Evolutionary conservation across 2,113 vertebrate genomes (phyloP).

Genomic region (Ibidorhyncha struthersii): DNA sequence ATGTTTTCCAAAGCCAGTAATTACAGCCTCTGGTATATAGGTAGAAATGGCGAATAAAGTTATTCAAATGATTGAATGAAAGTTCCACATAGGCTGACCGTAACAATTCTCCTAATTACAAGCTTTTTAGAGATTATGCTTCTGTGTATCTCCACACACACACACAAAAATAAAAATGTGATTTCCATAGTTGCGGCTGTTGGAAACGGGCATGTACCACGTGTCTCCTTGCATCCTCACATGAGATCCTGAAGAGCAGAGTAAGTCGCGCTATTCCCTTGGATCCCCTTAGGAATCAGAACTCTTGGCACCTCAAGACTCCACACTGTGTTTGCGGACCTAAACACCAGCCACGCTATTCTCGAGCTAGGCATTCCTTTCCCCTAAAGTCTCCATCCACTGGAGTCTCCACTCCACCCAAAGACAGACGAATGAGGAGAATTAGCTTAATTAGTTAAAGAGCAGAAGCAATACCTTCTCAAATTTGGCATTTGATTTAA

Average conservation of each 20-base stretch:
- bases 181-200: fast-evolving
- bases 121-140: neutral
- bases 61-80: neutral
- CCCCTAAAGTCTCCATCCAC: neutral
- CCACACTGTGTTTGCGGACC: neutral
- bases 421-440: neutral
- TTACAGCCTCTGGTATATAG: neutral
- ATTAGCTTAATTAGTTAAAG: neutral
- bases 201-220: neutral
- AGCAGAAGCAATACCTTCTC: neutral
- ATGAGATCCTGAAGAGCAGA: neutral
- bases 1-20: neutral
- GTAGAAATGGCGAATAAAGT: neutral
- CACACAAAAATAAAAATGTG: neutral
- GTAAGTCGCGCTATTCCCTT: neutral
- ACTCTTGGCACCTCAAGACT: neutral
- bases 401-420: too few relatives aligned
- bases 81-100: neutral
- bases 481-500: neutral
- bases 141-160: neutral
- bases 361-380: fast-evolving
- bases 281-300: neutral
- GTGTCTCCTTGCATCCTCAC: neutral
- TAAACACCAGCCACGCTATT: neutral
- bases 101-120: neutral